Evolutionary conservation across 2,113 vertebrate species (phyloP), one percentile per base, ranked within the genome.

Genomic region (Papio anubis): DNA sequence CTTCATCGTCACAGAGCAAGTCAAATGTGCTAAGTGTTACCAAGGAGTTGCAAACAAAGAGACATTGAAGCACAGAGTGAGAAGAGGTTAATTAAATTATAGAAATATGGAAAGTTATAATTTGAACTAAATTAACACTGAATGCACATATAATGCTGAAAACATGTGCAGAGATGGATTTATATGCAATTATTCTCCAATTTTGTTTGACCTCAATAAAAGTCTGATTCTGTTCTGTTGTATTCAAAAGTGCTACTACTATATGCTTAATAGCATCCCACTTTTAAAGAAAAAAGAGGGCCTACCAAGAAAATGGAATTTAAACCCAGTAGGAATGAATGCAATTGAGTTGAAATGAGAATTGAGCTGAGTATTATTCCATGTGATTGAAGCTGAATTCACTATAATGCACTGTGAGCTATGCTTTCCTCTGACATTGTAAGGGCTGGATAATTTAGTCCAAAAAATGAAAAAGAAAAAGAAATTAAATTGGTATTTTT

Each of bases 261-360:
- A 0, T 70, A 83, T 82, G 30, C 35, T 91, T 95, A 92, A 94
- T 70, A 72, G 35, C 91, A 18, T 66, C 8, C 18, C 16, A 85
- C 17, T 90, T 96, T 94, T 90, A 95, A 32, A 88, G 16, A 88
- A 96, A 97, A 88, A 2, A 70, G 61, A 92, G 6, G 7, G 6
- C 38, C 59, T 88, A 78, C 64, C 84, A 55, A 59, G 52, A n/a
- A 96, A 95, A 94, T 96, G 12, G 94, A 93, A 93, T 96, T 68
- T 94, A 93, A 91, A 97, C 93, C 32, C 2, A 55, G 9, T 64
- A 27, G 27, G 25, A 84, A 64, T 75, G n/a, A 66, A 27, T 50
- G 45, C 82, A 85, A 82, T 32, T 85, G 66, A 88, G 10, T 88
- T 73, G 50, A 88, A 97, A 96, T 86, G 38, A 88, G 68, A 95